Evolutionary conservation across 2,113 vertebrate species (phyloP).

Genomic region (Axis porcinus): DNA sequence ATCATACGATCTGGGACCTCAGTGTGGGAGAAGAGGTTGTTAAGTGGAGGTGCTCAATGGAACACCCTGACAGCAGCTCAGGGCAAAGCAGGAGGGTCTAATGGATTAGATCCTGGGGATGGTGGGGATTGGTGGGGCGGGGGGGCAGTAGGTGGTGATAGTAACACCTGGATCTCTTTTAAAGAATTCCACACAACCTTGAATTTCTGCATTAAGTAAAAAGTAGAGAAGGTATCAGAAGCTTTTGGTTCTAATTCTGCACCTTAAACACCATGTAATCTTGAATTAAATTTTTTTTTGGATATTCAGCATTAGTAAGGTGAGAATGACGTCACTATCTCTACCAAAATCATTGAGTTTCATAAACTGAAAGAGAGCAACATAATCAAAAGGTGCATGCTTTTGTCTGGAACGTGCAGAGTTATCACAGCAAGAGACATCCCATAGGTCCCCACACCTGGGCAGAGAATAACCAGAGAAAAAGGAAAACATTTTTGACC

Average conservation of each 20-base stretch:
- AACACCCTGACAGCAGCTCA: background rate
- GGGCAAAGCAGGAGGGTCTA: background rate
- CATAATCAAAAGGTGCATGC: background rate
- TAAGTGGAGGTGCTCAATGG: accelerated
- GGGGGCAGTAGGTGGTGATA: background rate
- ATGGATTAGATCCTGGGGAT: background rate
- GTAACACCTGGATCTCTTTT: background rate
- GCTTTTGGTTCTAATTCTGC: background rate
- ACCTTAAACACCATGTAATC: background rate
- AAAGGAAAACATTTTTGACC: background rate
- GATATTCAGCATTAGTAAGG: background rate
- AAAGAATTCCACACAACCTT: background rate
- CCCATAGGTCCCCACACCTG: background rate
- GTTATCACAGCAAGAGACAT: background rate
- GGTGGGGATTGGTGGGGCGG: background rate
- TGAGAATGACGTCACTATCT: background rate
- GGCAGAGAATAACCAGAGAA: background rate
- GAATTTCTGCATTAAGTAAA: background rate
- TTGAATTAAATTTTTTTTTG: background rate
- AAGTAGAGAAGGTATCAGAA: background rate
- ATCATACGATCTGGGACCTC: accelerated
- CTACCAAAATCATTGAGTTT: background rate
- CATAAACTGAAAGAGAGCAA: background rate
- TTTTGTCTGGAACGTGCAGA: background rate
- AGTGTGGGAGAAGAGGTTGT: background rate